phyloP scores from a whole-genome alignment of 1,140 invertebrate species.

The Ips nitidus region DNA sequence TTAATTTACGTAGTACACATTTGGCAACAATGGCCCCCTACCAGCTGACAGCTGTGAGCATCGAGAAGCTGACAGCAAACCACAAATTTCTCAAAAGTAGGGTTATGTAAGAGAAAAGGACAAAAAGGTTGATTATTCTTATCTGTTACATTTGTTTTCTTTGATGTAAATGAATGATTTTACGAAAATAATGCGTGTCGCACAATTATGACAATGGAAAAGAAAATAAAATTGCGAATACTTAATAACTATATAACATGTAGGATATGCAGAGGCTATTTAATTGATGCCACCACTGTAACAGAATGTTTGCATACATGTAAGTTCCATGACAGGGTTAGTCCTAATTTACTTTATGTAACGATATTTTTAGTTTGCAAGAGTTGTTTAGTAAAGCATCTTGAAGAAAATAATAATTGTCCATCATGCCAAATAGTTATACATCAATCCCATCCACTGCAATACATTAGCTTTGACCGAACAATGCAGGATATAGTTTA shows the following conservation, averaged over 20 bases:
- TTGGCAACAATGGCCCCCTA: too few relatives aligned
- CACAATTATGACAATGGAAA: constrained; percentile 68
- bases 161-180: not conserved
- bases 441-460: constrained; percentile 96
- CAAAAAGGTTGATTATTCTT: too few relatives aligned
- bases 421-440: constrained; percentile 96
- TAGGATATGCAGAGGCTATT: constrained; percentile 93
- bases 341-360: not conserved
- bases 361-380: constrained; percentile 77
- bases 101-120: too few relatives aligned
- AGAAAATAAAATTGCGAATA: constrained; percentile 86
- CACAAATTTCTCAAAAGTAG: too few relatives aligned
- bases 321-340: constrained; percentile 51
- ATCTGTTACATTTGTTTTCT: too few relatives aligned
- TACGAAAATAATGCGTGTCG: not conserved
- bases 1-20: too few relatives aligned
- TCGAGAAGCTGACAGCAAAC: too few relatives aligned
- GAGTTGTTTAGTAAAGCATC: constrained; percentile 95
- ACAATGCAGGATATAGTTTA: constrained; percentile 99
- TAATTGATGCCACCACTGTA: constrained; percentile 97
- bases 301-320: constrained; percentile 97
- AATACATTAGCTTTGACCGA: constrained; percentile 96
- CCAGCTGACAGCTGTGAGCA: too few relatives aligned
- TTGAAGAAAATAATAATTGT: constrained; percentile 96
- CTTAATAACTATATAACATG: constrained; percentile 93